phyloP scores from a whole-genome alignment of 2,113 vertebrate species.

The Syngnathoides biaculeatus region DNA sequence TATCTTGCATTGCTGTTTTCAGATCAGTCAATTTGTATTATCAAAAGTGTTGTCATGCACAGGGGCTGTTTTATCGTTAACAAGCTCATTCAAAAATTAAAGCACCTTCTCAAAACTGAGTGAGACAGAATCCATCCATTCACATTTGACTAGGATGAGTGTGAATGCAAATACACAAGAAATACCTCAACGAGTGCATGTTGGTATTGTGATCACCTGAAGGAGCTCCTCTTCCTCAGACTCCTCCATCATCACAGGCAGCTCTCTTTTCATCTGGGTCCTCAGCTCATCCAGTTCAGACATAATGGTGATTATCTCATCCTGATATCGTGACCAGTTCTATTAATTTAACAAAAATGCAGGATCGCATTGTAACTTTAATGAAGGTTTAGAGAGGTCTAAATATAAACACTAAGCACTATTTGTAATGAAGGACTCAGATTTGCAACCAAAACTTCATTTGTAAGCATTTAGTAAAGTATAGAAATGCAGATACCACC shows the following conservation, averaged over 20 bases:
- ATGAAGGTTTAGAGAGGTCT: neutral
- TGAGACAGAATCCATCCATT: neutral
- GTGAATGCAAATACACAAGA: neutral
- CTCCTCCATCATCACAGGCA: slow-evolving; percentile 67
- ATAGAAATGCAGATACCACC: neutral
- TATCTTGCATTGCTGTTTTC: too few species aligned
- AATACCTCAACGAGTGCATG: neutral
- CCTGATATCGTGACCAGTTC: slow-evolving; percentile 69
- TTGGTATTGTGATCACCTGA: slow-evolving; percentile 71
- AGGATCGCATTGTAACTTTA: neutral
- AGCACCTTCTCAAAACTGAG: neutral
- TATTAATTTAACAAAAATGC: slow-evolving; percentile 12
- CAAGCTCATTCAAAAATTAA: too few species aligned
- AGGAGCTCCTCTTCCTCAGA: slow-evolving; percentile 61
- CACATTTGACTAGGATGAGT: neutral
- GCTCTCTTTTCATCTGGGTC: slow-evolving; percentile 58
- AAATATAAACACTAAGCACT: neutral
- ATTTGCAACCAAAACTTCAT: too few species aligned
- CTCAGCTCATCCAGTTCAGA: slow-evolving; percentile 71
- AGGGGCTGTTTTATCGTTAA: too few species aligned
- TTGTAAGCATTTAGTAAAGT: neutral
- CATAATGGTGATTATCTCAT: slow-evolving; percentile 59
- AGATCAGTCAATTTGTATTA: too few species aligned
- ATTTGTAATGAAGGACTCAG: neutral
- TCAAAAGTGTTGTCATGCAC: too few species aligned